Percentiles rank a stretch among this genome's conserved stretches.
Evolutionary conservation across 1,140 invertebrate genomes (phyloP).

Genomic region (Drosophila sechellia): DNA sequence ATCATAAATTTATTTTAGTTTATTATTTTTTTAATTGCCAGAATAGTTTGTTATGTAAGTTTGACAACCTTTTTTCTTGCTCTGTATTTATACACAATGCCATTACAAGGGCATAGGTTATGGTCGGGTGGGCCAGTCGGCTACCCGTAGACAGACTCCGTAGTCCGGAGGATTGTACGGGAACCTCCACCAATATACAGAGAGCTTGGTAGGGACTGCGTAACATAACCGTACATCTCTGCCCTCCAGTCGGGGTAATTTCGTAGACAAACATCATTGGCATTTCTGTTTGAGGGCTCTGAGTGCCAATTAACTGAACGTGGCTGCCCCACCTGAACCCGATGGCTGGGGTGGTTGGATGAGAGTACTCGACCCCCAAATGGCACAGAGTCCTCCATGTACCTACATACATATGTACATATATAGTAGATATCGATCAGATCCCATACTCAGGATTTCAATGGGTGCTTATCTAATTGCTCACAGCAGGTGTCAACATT

Average conservation of each 20-base stretch:
- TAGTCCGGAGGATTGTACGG: neutral
- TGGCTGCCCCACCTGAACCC: conserved; percentile 33
- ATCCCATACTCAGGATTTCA: neutral
- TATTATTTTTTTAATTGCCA: too few species aligned
- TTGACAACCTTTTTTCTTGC: too few species aligned
- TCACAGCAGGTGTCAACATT: neutral
- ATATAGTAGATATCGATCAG: conserved; percentile 22
- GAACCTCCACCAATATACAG: neutral
- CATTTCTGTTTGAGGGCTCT: conserved; percentile 57
- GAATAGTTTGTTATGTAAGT: too few species aligned
- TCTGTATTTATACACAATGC: conserved; percentile 24
- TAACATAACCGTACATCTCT: conserved; percentile 4
- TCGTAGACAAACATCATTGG: conserved; percentile 52
- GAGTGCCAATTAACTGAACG: conserved; percentile 61
- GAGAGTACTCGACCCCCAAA: conserved; percentile 3
- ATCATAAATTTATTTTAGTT: too few species aligned
- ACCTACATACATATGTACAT: neutral
- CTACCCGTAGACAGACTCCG: conserved; percentile 5
- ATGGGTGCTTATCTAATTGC: conserved; percentile 23
- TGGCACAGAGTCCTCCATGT: neutral
- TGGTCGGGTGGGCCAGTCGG: conserved; percentile 8
- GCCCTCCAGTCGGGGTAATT: conserved; percentile 33
- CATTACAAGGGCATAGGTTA: conserved; percentile 28
- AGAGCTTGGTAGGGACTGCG: conserved; percentile 1
- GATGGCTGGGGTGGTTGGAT: conserved; percentile 2